phyloP scores from a whole-genome alignment of 2,888 invertebrate species.

The Drosophila hamatofila region DNA sequence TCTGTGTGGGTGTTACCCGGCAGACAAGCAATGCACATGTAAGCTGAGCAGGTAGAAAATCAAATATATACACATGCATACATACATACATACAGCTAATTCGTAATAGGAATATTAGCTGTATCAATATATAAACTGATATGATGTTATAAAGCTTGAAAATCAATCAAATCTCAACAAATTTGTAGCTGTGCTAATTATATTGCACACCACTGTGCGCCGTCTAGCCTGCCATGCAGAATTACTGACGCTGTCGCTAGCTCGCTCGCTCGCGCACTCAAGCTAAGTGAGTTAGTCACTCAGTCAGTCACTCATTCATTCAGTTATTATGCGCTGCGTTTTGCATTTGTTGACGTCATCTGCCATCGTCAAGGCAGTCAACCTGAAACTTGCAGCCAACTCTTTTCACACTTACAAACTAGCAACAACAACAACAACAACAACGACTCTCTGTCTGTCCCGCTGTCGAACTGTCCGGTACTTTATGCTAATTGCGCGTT shows the following conservation, averaged over 20 bases:
- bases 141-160: background rate
- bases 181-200: constrained; percentile 1
- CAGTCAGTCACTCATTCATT: constrained; percentile 23
- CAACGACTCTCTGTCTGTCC: constrained; percentile 7
- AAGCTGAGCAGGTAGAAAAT: constrained; percentile 20
- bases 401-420: constrained; percentile 58
- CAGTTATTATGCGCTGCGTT: constrained; percentile 33
- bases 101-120: background rate
- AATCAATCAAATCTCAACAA: background rate
- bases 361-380: constrained; percentile 53
- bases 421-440: constrained; percentile 20
- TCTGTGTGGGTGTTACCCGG: constrained; percentile 13
- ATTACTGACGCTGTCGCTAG: constrained; percentile 21
- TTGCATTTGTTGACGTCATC: constrained; percentile 32
- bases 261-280: constrained; percentile 12
- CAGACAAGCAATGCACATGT: constrained; percentile 52
- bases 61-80: background rate
- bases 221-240: constrained; percentile 16
- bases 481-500: constrained; percentile 78
- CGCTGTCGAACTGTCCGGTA: constrained; percentile 36
- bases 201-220: constrained; percentile 1
- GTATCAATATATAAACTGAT: background rate
- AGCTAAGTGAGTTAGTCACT: constrained; percentile 18
- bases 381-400: constrained; percentile 59
- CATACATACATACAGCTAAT: background rate